Evolutionary conservation across 2,888 invertebrate genomes (phyloP).

Genomic region (Caenorhabditis wallacei): DNA sequence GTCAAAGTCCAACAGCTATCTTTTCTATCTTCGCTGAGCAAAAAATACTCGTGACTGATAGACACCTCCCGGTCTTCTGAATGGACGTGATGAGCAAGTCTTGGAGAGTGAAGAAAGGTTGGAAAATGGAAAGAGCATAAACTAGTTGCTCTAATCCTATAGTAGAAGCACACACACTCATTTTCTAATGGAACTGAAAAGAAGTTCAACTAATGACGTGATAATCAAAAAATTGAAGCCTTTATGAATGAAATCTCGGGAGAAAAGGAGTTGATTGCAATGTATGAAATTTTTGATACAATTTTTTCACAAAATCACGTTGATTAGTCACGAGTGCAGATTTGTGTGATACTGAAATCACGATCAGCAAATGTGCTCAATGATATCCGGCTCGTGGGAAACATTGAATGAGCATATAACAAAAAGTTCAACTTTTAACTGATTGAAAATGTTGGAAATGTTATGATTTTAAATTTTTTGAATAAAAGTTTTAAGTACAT

Average conservation of each 20-base stretch:
- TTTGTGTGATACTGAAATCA: neutral
- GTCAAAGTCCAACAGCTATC: conserved; percentile 49
- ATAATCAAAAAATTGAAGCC: conserved; percentile 28
- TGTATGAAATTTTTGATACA: conserved; percentile 1
- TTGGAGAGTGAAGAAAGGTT: conserved; percentile 25
- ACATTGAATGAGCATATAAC: neutral
- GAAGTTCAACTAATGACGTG: conserved; percentile 41
- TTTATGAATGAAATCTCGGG: conserved; percentile 22
- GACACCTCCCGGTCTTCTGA: conserved; percentile 30
- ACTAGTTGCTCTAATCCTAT: conserved; percentile 15
- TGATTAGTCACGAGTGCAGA: conserved; percentile 41
- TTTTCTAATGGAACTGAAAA: conserved; percentile 35
- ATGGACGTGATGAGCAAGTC: conserved; percentile 27
- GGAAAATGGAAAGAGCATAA: conserved; percentile 17
- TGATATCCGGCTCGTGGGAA: conserved; percentile 27
- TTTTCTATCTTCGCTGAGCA: conserved; percentile 1
- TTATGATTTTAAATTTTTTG: neutral
- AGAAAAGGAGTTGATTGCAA: conserved; percentile 40
- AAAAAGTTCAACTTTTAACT: conserved; percentile 1
- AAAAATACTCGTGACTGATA: conserved; percentile 35
- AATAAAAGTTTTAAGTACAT: neutral
- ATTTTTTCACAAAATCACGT: conserved; percentile 34
- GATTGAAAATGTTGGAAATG: neutral
- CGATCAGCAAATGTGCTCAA: conserved; percentile 6
- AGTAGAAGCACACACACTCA: neutral